Evolutionary conservation across 1,140 invertebrate genomes (phyloP), one percentile per base, ranked within the genome.

Genomic region (Xylocopa sonorina): DNA sequence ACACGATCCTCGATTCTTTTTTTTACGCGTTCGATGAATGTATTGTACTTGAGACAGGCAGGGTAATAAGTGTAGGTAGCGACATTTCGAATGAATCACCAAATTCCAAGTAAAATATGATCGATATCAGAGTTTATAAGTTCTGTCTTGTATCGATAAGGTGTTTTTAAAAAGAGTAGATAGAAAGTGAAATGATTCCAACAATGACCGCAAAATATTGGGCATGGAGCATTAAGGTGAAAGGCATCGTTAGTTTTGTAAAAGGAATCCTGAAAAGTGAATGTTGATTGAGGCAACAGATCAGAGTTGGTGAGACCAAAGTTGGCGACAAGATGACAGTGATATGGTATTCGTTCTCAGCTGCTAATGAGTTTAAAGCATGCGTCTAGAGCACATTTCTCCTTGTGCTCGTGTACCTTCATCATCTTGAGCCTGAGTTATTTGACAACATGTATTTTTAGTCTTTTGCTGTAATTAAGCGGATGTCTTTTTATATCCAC

Each of bases 351-450:
- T 68, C 24, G 29, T 67, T 46, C 38, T 12, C 29, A 41, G 21
- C 75, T 60, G 66, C 66, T 77, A 77, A 77, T 69, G 75, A 77
- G 64, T 77, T 60, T 69, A 46, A 60, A 50, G 66, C 66, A 50
- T 50, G 53, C 64, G 55, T 68, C 24, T 38, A 77, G 43, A 58
- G 16, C n/a, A 38, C 9, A 43, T 69, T 69, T 77, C 64, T 48
- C 32, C 38, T n/a, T 32, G 50, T 1, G 50, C n/a, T 34, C n/a
- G 6, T 41, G 7, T 46, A 27, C 50, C n/a, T 50, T 21, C 64
- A 60, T 69, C 41, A 41, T 50, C 41, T 46, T 46, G 16, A 27
- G 16, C 4, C 55, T 43, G 38, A 50, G 64, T 50, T 69, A 77
- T 60, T 69, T 51, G 41, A 69, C 43, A 62, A 24, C 55, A 24